Conservation (phyloP, 2,888 invertebrate genomes). For the Pammene fasciana region DNA sequence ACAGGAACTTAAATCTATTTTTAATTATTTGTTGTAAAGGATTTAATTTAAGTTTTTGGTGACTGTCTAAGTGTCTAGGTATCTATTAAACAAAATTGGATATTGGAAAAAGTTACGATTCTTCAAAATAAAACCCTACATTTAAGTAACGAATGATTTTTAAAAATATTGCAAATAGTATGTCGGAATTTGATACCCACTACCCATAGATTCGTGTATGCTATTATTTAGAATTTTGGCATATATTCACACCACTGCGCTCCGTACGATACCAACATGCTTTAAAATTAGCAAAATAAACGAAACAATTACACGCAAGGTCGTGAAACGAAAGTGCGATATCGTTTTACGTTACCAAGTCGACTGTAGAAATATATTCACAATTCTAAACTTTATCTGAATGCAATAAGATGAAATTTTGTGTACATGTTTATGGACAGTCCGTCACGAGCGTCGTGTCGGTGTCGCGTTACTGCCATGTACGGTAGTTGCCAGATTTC, state of each 20-base stretch:
- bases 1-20: not conserved
- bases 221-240: not conserved
- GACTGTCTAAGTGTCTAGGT: too few relatives aligned
- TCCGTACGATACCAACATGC: not conserved
- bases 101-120: too few relatives aligned
- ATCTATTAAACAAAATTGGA: too few relatives aligned
- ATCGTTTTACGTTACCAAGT: conserved; percentile 38
- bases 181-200: too few relatives aligned
- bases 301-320: conserved; percentile 32
- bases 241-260: not conserved
- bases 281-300: conserved; percentile 34
- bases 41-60: too few relatives aligned
- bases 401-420: not conserved
- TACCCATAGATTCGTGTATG: not conserved
- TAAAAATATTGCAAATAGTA: too few relatives aligned
- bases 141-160: too few relatives aligned
- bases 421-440: not conserved
- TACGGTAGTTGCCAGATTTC: conserved; percentile 46
- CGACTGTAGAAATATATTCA: not conserved
- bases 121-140: too few relatives aligned
- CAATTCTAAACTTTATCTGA: conserved; percentile 1
- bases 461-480: conserved; percentile 52
- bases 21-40: not conserved
- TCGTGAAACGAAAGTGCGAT: conserved; percentile 43
- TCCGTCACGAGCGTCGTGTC: conserved; percentile 47